Conservation (phyloP, 2,888 invertebrate genomes). For the Magallana nippona region DNA sequence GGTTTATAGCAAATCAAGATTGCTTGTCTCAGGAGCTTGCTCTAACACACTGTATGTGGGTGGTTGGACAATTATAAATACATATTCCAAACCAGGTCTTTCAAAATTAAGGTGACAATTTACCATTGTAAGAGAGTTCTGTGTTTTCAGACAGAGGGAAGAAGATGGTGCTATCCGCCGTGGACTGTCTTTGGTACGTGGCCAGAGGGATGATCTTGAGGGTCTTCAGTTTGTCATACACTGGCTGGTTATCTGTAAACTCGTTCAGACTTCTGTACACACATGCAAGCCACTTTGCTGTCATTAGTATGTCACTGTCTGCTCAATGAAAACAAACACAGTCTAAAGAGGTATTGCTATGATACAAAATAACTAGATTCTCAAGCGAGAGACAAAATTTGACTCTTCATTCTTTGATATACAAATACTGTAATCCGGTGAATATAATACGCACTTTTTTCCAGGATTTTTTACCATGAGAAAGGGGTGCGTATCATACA, state of each 20-base stretch:
- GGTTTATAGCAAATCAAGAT: too few relatives aligned
- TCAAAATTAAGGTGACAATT: neutral
- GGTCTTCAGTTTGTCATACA: slow-evolving; percentile 64
- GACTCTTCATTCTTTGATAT: neutral
- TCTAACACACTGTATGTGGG: too few relatives aligned
- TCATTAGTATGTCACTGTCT: slow-evolving; percentile 34
- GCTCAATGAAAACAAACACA: neutral
- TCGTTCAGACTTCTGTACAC: slow-evolving; percentile 77
- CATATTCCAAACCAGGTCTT: too few relatives aligned
- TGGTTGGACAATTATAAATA: too few relatives aligned
- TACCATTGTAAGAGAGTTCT: neutral
- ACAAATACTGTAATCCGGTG: too few relatives aligned
- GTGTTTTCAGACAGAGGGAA: slow-evolving; percentile 60
- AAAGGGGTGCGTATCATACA: too few relatives aligned
- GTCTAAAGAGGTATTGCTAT: too few relatives aligned
- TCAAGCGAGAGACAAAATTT: too few relatives aligned
- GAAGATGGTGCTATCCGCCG: slow-evolving; percentile 72
- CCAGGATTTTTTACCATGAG: too few relatives aligned
- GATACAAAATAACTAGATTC: too few relatives aligned
- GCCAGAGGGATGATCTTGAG: slow-evolving; percentile 73
- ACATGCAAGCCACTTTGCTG: slow-evolving; percentile 77
- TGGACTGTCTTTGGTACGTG: slow-evolving; percentile 66
- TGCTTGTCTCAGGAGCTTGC: too few relatives aligned
- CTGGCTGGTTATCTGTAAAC: slow-evolving; percentile 68
- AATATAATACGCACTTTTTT: too few relatives aligned